Evolutionary conservation across 2,888 invertebrate genomes (phyloP).

Genomic region (Aelia acuminata): DNA sequence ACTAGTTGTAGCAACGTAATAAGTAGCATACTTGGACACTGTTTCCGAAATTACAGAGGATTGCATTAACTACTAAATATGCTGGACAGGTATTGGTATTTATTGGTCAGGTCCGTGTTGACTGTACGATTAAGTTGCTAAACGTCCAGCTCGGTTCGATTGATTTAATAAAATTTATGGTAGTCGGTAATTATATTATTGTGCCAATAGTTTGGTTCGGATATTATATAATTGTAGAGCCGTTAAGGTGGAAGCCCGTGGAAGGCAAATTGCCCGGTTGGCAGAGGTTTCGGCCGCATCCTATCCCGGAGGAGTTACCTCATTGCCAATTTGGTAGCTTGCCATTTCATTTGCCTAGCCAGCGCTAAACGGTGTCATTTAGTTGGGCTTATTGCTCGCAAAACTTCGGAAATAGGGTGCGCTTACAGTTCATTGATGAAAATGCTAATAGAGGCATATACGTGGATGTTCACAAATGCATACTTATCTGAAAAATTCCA

Average conservation of each 20-base stretch:
- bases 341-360: background rate
- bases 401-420: background rate
- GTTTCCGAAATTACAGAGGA: too few relatives aligned
- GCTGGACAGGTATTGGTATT: background rate
- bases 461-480: too few relatives aligned
- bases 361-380: background rate
- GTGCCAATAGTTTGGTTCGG: background rate
- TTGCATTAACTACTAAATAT: background rate
- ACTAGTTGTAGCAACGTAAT: too few relatives aligned
- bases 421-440: background rate
- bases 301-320: background rate
- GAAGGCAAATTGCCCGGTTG: slow-evolving; percentile 28
- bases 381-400: background rate
- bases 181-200: background rate
- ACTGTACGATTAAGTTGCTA: too few relatives aligned
- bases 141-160: too few relatives aligned
- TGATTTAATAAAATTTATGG: too few relatives aligned
- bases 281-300: background rate
- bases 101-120: too few relatives aligned
- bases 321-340: background rate
- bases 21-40: too few relatives aligned
- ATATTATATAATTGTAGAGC: slow-evolving; percentile 1
- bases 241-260: background rate
- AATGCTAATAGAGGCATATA: background rate
- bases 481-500: too few relatives aligned